phyloP scores from a whole-genome alignment of 1,140 invertebrate species.

The Dinoponera quadriceps region DNA sequence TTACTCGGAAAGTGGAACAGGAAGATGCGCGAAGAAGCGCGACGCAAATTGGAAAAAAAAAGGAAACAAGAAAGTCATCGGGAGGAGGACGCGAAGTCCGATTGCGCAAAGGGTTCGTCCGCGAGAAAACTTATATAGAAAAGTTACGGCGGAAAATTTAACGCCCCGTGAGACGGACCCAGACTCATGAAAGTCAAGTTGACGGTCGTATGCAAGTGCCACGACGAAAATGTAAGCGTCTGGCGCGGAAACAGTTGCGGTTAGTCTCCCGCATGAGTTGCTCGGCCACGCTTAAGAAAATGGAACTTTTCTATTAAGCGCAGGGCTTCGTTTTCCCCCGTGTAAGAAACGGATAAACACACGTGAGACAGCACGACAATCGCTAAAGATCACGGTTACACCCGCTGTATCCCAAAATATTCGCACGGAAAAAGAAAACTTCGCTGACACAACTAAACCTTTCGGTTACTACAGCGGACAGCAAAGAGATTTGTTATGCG shows the following conservation, averaged over 20 bases:
- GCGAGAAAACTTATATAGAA: constrained; percentile 58
- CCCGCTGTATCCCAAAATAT: background rate
- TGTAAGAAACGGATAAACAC: background rate
- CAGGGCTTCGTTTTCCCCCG: background rate
- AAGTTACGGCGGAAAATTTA: constrained; percentile 67
- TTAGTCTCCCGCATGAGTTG: constrained; percentile 26
- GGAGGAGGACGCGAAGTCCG: constrained; percentile 26
- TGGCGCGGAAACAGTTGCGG: constrained; percentile 19
- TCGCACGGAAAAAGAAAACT: background rate
- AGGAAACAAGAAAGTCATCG: constrained; percentile 21
- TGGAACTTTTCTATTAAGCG: constrained; percentile 12
- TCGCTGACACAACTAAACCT: too few species aligned
- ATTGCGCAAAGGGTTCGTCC: constrained; percentile 31
- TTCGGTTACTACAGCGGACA: too few species aligned
- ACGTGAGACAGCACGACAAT: background rate
- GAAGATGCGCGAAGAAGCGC: background rate
- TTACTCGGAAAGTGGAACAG: constrained; percentile 1
- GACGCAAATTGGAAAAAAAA: constrained; percentile 3
- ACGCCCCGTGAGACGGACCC: constrained; percentile 57
- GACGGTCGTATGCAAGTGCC: constrained; percentile 54
- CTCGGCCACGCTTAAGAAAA: constrained; percentile 25
- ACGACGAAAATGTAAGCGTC: constrained; percentile 33
- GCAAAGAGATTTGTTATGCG: too few species aligned
- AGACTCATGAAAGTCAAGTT: constrained; percentile 68
- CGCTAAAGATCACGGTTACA: too few species aligned